Base-by-base conservation (phyloP, 2,888 invertebrate genomes). In the Tachystola acroxantha region DNA sequence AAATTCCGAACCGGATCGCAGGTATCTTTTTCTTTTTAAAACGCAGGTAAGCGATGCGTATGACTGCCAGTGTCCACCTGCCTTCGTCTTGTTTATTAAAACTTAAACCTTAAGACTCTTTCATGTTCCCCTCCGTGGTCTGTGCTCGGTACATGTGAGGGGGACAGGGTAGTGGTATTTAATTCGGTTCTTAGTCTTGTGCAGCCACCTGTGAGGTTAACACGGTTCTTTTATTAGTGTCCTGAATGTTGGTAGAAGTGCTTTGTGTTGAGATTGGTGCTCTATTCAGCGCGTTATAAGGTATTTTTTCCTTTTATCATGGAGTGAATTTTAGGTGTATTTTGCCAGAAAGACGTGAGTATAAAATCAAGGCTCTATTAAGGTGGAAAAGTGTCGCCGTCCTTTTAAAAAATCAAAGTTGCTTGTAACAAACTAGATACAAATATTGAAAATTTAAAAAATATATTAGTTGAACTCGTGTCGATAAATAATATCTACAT, bases 151-250 rank as follows among this genome's bases (percentile, higher is more conserved):
- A 46, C 14, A 31, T 30, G 40, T 29, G 63, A 53, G 64, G 64
- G 71, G 57, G 63, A 53, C 56, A 53, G 53, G 64, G 67, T 32
- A 53, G 65, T 40, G 57, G 57, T 45, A 44, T 32, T 27, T 43
- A 43, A 46, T 45, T 45, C 47, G 58, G 62, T 57, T 52, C 57
- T 58, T 72, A 75, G 76, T 79, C 59, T 69, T 64, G 68, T 64
- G 66, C 69, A 73, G 65, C 75, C 80, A 76, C 73, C 77, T 79
- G 80, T 76, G 71, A 64, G 64, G 68, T 59, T 50, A 64, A 74
- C 70, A 74, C 69, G 71, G 64, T 53, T 64, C 53, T 60, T 61
- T 7, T 59, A n/a, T 64, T 57, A 57, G 55, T 64, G 64, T 52
- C 45, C 54, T 45, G 43, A 52, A 59, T 62, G 60, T 62, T 64